A percentile compares a stretch with the other conserved stretches of the same genome.
Conservation (phyloP, 2,888 invertebrate genomes). For the Zaprionus obscuricornis region DNA sequence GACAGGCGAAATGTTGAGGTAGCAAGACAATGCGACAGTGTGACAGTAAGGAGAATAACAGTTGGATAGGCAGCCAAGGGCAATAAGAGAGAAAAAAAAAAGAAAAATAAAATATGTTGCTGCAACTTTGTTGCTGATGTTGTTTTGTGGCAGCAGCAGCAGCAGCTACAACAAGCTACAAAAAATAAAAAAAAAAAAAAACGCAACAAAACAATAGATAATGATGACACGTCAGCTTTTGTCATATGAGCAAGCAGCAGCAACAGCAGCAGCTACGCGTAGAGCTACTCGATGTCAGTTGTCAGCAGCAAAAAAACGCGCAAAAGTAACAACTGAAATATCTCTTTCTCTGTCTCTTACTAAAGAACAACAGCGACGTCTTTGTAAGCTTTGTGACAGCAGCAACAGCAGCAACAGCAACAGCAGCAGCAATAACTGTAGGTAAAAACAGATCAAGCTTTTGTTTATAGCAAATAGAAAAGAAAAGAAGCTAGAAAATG, state of each 20-base stretch:
- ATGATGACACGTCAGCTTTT: slow-evolving; percentile 76
- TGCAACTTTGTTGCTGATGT: slow-evolving; percentile 61
- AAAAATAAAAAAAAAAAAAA: slow-evolving; percentile 23
- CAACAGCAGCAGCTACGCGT: slow-evolving; percentile 33
- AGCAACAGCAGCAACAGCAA: slow-evolving; percentile 31
- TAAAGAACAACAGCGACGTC: slow-evolving; percentile 28
- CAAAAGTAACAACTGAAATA: slow-evolving; percentile 65
- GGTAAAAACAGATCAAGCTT: neutral
- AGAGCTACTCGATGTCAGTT: slow-evolving; percentile 70
- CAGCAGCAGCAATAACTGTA: neutral
- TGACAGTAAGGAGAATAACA: neutral
- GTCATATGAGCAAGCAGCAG: slow-evolving; percentile 56
- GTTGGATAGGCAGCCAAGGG: slow-evolving; percentile 31
- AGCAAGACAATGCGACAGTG: too few relatives aligned
- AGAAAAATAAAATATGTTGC: slow-evolving; percentile 42
- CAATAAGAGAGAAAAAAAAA: slow-evolving; percentile 9
- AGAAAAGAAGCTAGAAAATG: too few relatives aligned
- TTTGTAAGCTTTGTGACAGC: slow-evolving; percentile 46
- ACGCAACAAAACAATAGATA: slow-evolving; percentile 62
- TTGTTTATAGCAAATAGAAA: too few relatives aligned
- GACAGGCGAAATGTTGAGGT: too few relatives aligned
- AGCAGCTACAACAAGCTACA: slow-evolving; percentile 10
- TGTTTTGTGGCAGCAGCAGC: slow-evolving; percentile 26
- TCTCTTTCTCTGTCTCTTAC: neutral
- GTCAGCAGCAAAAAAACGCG: slow-evolving; percentile 59